Conservation (phyloP, 2,888 invertebrate genomes). For the Pammene aurita region DNA sequence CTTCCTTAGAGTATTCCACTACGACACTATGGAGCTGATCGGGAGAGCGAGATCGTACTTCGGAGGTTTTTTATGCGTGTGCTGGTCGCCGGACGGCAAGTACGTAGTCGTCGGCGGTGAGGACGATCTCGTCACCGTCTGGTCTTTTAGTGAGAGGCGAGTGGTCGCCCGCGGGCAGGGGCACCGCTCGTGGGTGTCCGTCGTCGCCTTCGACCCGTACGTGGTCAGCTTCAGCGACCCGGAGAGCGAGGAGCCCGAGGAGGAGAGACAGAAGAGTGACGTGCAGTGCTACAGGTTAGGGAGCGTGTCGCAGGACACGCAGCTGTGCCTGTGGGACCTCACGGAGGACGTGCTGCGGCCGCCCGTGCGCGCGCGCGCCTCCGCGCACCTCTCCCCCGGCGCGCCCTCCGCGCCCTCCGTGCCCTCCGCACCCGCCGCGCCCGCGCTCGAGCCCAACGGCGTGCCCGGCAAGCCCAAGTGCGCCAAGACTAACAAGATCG, state of each 20-base stretch:
- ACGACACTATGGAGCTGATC: constrained; percentile 97
- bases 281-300: constrained; percentile 92
- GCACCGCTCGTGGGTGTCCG: constrained; percentile 98
- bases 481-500: constrained; percentile 67
- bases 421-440: constrained; percentile 51
- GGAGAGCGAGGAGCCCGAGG: constrained; percentile 83
- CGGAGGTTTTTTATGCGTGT: constrained; percentile 98
- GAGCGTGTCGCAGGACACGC: constrained; percentile 98
- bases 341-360: constrained; percentile 96
- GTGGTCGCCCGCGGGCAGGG: constrained; percentile 99
- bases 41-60: constrained; percentile 98
- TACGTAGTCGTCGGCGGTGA: constrained; percentile 99
- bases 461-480: constrained; percentile 62
- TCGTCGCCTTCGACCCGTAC: constrained; percentile 96
- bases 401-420: constrained; percentile 53
- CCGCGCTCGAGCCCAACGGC: constrained; percentile 60
- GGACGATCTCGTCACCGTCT: constrained; percentile 98
- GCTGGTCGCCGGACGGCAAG: constrained; percentile 98
- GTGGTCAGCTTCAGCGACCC: constrained; percentile 88
- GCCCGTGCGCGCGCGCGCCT: constrained; percentile 81
- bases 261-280: constrained; percentile 66
- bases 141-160: constrained; percentile 95
- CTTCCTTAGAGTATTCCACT: constrained; percentile 97
- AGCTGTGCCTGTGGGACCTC: constrained; percentile 98
- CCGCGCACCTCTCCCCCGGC: constrained; percentile 66